Conservation (phyloP, 2,888 invertebrate species). For the Amorpha juglandis region DNA sequence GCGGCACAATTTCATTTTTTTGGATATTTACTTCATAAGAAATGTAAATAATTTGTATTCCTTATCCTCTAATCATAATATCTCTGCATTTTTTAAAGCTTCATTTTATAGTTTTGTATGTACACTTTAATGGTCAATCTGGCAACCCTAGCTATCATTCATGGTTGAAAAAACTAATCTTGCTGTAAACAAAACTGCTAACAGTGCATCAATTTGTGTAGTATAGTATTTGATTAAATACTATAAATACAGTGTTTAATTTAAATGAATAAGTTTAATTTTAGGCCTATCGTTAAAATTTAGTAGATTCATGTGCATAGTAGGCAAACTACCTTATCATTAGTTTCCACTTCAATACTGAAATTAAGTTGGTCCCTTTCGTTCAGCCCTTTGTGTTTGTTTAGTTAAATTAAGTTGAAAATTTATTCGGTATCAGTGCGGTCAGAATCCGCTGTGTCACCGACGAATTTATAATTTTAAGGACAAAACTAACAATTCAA, state of each 20-base stretch:
- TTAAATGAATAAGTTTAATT: neutral
- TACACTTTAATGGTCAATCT: too few species aligned
- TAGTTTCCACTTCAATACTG: slow-evolving; percentile 79
- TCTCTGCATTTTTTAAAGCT: too few species aligned
- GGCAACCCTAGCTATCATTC: too few species aligned
- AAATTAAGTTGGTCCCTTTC: slow-evolving; percentile 77
- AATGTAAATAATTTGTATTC: too few species aligned
- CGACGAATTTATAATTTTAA: slow-evolving; percentile 78
- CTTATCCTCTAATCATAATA: too few species aligned
- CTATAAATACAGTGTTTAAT: too few species aligned
- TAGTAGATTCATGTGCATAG: slow-evolving; percentile 39
- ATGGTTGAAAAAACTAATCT: too few species aligned
- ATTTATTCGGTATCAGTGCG: slow-evolving; percentile 81
- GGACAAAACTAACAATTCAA: slow-evolving; percentile 68
- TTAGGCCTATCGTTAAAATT: slow-evolving; percentile 31
- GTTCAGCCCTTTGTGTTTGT: slow-evolving; percentile 77
- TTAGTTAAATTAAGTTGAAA: slow-evolving; percentile 84
- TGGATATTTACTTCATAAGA: too few species aligned
- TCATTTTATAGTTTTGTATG: too few species aligned
- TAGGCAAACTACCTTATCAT: slow-evolving; percentile 74
- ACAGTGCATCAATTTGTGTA: too few species aligned
- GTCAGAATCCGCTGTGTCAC: slow-evolving; percentile 71
- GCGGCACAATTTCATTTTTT: slow-evolving; percentile 35
- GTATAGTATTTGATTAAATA: too few species aligned
- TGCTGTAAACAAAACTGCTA: too few species aligned